These are phyloP conservation scores for Columba livia DNA, from an alignment of 2,113 vertebrate genomes.

Conservation along the genomic window DNA sequence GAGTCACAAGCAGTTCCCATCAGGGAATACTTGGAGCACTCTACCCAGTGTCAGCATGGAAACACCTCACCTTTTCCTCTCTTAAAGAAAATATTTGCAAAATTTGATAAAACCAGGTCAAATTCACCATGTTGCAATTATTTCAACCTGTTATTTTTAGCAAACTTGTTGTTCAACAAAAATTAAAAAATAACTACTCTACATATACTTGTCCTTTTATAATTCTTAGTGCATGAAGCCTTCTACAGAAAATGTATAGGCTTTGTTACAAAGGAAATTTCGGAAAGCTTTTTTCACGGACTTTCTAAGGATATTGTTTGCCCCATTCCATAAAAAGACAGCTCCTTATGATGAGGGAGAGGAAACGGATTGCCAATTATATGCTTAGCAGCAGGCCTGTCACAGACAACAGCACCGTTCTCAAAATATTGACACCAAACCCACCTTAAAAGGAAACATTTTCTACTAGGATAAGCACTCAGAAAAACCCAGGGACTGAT, in stretches of 20 bases:
- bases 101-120: background rate
- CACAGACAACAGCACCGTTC: background rate
- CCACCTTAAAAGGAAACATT: background rate
- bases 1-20: background rate
- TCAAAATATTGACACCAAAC: constrained; percentile 6
- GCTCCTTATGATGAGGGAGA: background rate
- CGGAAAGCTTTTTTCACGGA: background rate
- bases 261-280: background rate
- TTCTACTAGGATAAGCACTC: background rate
- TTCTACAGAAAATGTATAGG: background rate
- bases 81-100: background rate
- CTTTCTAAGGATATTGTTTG: background rate
- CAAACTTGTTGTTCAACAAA: background rate
- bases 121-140: background rate
- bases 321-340: background rate
- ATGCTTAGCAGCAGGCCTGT: background rate
- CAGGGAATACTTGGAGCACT: background rate
- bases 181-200: background rate
- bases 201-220: background rate
- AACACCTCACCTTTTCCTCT: background rate
- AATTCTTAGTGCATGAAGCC: background rate
- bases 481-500: background rate
- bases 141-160: background rate
- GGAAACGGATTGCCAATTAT: background rate
- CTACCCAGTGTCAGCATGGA: background rate